These are phyloP conservation scores for Diarsia brunnea DNA, from an alignment of 2,888 invertebrate species.

Conservation along the genomic window DNA sequence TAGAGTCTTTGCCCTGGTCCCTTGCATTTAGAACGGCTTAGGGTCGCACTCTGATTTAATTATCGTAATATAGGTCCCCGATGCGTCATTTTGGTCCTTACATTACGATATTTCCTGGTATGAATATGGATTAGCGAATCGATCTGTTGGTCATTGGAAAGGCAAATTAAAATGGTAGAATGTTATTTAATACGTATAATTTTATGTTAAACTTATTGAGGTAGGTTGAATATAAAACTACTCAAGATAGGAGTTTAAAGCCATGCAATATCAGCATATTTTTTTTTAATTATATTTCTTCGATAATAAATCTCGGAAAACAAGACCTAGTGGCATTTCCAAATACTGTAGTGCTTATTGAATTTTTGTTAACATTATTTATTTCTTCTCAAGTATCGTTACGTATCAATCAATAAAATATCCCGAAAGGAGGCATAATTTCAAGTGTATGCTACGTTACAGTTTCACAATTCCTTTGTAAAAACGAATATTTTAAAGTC, in stretches of 20 bases:
- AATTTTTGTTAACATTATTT: not conserved
- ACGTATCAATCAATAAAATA: not conserved
- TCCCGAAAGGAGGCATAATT: not conserved
- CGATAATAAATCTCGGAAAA: not conserved
- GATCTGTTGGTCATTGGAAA: constrained; percentile 33
- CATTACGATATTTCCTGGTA: constrained; percentile 49
- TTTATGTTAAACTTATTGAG: constrained; percentile 30
- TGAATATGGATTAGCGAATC: constrained; percentile 47
- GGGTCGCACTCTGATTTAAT: constrained; percentile 66
- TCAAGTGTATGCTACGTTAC: not conserved
- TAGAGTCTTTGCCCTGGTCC: constrained; percentile 77
- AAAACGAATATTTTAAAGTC: not conserved
- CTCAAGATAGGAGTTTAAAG: not conserved
- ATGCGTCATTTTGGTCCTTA: constrained; percentile 46
- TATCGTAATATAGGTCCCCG: constrained; percentile 51
- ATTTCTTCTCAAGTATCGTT: not conserved
- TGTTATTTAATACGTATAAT: constrained; percentile 31
- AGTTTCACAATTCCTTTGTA: constrained; percentile 3
- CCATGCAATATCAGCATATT: not conserved
- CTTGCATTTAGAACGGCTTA: constrained; percentile 69
- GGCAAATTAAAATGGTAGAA: constrained; percentile 26
- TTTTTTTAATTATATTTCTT: not conserved
- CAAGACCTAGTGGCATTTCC: not conserved
- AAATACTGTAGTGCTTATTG: not conserved
- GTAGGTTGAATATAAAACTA: constrained; percentile 9